Base-by-base conservation (phyloP, 2,888 invertebrate genomes). In the Glomeris marginata region DNA sequence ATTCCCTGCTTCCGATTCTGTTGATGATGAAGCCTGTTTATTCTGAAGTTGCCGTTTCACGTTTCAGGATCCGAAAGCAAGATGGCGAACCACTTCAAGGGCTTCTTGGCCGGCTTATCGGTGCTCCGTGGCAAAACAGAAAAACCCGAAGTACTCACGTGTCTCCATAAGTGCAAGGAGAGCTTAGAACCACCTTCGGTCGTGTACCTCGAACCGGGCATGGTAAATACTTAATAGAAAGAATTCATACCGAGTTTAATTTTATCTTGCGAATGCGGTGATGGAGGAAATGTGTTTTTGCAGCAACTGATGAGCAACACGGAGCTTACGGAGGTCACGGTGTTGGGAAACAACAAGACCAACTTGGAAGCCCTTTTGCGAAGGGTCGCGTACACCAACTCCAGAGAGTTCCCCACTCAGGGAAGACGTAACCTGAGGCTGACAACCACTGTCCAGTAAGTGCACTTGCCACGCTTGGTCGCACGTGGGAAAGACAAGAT, bases 331-430 rank as follows among this genome's bases (percentile, higher is more conserved):
- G 87, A 91, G 57, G 84, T 94, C 44, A 85, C 85, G 15, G 84
- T 94, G 60, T 87, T 88, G 62, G 90, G 92, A 1, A 84, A 84
- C 64, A 88, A 87, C 64, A 81, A 84, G 56, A 84, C 83, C 13
- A 90, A 92, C 64, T 77, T 94, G 57, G 91, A 92, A 68, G 81
- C 80, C 2, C 66, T 92, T 44, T 74, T 91, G 54, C 78, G 85
- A 6, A 80, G 84, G 62, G 81, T 97, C 58, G 83, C 90, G 46
- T 97, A 97, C 69, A 81, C 84, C 8, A 97, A 97, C 69, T 80
- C 83, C 13, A 77, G 92, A 51, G 79, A 83, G 60, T 87, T 83
- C 71, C 94, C 95, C 15, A 92, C 92, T n/a, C 90, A 94, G 3
- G 97, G 95, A 4, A 73, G 94, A 4, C 73, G 97, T 21, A 90